A percentile compares a stretch with the other conserved stretches of the same genome.
These are phyloP conservation scores for Opisthograptis luteolata DNA, from an alignment of 2,888 invertebrate genomes.

Conservation along the genomic window DNA sequence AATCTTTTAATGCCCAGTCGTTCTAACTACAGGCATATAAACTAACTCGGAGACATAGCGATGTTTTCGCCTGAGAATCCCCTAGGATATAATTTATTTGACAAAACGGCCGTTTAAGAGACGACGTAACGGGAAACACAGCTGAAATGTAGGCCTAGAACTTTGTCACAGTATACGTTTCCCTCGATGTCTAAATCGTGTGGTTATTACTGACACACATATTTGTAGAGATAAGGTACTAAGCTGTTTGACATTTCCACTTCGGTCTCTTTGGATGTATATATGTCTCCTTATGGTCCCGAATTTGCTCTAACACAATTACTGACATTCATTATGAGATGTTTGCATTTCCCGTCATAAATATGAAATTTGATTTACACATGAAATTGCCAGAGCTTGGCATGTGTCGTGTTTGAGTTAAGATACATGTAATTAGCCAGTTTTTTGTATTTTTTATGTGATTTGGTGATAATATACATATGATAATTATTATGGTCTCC, in stretches of 20 bases:
- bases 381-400: conserved; percentile 1
- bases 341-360: conserved; percentile 23
- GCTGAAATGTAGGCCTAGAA: background rate
- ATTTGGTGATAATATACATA: no score
- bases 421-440: no score
- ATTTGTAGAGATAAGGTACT: conserved; percentile 5
- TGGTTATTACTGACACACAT: background rate
- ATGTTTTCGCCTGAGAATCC: conserved; percentile 17
- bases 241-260: background rate
- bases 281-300: conserved; percentile 8
- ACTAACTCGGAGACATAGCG: conserved; percentile 6
- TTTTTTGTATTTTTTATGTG: no score
- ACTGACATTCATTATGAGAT: conserved; percentile 29
- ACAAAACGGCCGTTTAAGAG: conserved; percentile 13
- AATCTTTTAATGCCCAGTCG: background rate
- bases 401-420: no score
- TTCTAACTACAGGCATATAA: conserved; percentile 7
- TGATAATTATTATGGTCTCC: no score
- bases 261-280: conserved; percentile 6
- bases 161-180: conserved; percentile 4
- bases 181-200: background rate
- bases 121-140: conserved; percentile 5
- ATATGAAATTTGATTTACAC: conserved; percentile 21
- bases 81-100: conserved; percentile 23
- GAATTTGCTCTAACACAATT: conserved; percentile 22